A percentile compares a stretch with the other conserved stretches of the same genome.
Evolutionary conservation across 2,888 invertebrate genomes (phyloP).

Genomic region (Drosophila kambysellisi): DNA sequence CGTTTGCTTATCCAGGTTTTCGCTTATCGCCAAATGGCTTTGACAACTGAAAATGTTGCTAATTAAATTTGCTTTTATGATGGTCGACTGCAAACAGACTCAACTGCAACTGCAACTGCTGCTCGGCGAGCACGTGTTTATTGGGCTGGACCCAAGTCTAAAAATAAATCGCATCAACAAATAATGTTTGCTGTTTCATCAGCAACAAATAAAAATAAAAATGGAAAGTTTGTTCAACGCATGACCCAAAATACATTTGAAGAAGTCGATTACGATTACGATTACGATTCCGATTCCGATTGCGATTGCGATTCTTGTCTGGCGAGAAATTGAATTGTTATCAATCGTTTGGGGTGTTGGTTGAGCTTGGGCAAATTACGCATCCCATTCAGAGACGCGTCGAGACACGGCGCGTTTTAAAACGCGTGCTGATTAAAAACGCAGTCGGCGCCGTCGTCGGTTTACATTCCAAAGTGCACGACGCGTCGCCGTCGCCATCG

Average conservation of each 20-base stretch:
- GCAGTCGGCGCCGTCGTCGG: slow-evolving; percentile 53
- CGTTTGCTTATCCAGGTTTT: slow-evolving; percentile 20
- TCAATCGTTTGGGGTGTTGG: not conserved
- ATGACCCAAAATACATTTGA: slow-evolving; percentile 48
- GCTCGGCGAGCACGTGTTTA: slow-evolving; percentile 5
- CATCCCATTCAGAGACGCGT: slow-evolving; percentile 69
- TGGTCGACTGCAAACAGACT: slow-evolving; percentile 11
- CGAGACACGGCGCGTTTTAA: slow-evolving; percentile 56
- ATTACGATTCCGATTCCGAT: too few species aligned
- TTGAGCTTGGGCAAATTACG: slow-evolving; percentile 61
- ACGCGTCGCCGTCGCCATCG: slow-evolving; percentile 9
- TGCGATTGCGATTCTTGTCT: slow-evolving; percentile 14
- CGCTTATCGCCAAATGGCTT: slow-evolving; percentile 27
- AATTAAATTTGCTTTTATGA: slow-evolving; percentile 12
- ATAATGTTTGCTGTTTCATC: slow-evolving; percentile 47
- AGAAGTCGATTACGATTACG: too few species aligned
- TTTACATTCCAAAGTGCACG: slow-evolving; percentile 78
- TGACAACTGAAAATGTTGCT: slow-evolving; percentile 17
- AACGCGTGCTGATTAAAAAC: slow-evolving; percentile 70
- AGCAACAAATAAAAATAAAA: slow-evolving; percentile 5
- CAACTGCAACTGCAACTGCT: not conserved
- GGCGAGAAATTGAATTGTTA: slow-evolving; percentile 9
- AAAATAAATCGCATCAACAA: slow-evolving; percentile 43
- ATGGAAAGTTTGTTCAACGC: slow-evolving; percentile 1
- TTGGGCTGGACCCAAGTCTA: slow-evolving; percentile 40